phyloP scores from a whole-genome alignment of 2,797 vertebrate species.

The Phoxinus dragarum region DNA sequence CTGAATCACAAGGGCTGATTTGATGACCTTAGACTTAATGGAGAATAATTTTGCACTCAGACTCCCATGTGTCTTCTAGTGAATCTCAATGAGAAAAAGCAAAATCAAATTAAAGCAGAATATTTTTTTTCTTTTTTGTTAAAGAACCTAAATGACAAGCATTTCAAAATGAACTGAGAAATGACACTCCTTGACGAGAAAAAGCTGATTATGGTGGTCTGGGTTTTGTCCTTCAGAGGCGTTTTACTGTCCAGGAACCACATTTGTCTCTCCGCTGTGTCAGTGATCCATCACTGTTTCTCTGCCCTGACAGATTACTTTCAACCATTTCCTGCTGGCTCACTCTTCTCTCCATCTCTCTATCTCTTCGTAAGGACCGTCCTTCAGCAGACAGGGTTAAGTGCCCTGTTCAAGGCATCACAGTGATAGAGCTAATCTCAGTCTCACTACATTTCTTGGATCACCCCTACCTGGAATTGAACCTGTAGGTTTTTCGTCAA shows the following conservation, averaged over 20 bases:
- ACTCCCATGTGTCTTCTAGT: slow-evolving; percentile 56
- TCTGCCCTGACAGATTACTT: slow-evolving; percentile 54
- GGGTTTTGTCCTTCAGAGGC: slow-evolving; percentile 45
- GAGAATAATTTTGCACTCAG: slow-evolving; percentile 62
- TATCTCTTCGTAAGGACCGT: slow-evolving; percentile 6
- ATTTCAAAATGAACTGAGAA: slow-evolving; percentile 6
- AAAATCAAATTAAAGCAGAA: slow-evolving; percentile 7
- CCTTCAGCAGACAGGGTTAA: slow-evolving; percentile 39
- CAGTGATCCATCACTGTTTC: slow-evolving; percentile 55
- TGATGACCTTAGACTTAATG: slow-evolving; percentile 68
- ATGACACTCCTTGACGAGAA: not conserved
- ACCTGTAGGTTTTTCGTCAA: not conserved
- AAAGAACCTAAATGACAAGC: not conserved
- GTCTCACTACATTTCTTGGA: slow-evolving; percentile 19
- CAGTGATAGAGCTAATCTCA: slow-evolving; percentile 22
- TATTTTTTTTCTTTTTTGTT: not conserved
- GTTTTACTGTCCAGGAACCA: slow-evolving; percentile 52
- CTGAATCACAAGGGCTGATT: slow-evolving; percentile 64
- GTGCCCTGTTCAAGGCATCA: slow-evolving; percentile 17
- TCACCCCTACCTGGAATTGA: not conserved
- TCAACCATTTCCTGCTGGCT: slow-evolving; percentile 54
- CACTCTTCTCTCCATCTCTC: slow-evolving; percentile 32
- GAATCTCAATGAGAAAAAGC: slow-evolving; percentile 40
- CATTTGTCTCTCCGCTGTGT: slow-evolving; percentile 42
- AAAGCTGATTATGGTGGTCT: slow-evolving; percentile 21